Percentiles rank a stretch among this genome's conserved stretches.
Conservation (phyloP, 2,113 vertebrate genomes). For the Urocolius indicus region DNA sequence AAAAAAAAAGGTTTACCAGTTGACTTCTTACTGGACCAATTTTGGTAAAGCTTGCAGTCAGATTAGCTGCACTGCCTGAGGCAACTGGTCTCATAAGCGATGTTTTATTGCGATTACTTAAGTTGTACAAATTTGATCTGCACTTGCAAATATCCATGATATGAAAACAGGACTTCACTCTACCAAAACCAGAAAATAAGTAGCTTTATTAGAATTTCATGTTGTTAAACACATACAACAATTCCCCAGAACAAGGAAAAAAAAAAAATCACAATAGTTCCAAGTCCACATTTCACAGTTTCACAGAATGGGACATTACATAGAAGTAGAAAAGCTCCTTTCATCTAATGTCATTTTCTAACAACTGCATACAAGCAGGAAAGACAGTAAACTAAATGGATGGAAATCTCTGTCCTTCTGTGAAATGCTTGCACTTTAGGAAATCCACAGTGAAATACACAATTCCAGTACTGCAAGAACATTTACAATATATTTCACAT, state of each 20-base stretch:
- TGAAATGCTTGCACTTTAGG: not conserved
- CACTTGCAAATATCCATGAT: conserved; percentile 96
- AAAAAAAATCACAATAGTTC: not conserved
- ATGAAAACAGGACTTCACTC: conserved; percentile 98
- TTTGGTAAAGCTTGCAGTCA: conserved; percentile 90
- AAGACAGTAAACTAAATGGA: not conserved
- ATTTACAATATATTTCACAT: not conserved
- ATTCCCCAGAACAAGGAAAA: not conserved
- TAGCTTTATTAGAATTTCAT: not conserved
- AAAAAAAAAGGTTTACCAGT: conserved; percentile 74
- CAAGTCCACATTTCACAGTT: not conserved
- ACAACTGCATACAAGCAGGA: not conserved
- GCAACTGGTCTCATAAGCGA: conserved; percentile 88
- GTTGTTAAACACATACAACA: not conserved
- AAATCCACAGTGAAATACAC: not conserved
- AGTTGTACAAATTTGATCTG: conserved; percentile 85
- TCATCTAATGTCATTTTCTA: not conserved
- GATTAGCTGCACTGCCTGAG: conserved; percentile 78
- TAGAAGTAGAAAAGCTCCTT: not conserved
- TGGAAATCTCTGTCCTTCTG: not conserved
- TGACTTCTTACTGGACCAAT: conserved; percentile 88
- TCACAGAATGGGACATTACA: not conserved
- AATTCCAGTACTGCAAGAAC: not conserved
- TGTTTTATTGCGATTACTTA: conserved; percentile 89
- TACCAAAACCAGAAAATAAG: conserved; percentile 59